These are phyloP conservation scores for Canis aureus DNA, from an alignment of 2,113 vertebrate species.

Conservation along the genomic window DNA sequence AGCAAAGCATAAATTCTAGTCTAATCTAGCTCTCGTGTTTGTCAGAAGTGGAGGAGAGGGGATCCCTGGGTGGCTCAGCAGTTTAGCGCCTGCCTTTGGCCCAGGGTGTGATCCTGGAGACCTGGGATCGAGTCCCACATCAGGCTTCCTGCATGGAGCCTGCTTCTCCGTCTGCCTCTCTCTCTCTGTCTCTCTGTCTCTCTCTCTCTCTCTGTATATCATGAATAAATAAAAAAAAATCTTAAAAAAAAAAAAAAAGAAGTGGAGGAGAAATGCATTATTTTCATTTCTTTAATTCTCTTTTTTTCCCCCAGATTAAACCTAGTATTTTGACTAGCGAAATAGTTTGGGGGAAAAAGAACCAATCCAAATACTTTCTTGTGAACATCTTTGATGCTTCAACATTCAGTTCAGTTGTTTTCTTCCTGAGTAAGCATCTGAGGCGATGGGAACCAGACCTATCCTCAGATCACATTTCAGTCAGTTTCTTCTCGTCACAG, in stretches of 20 bases:
- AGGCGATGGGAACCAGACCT: neutral
- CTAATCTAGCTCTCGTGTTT: neutral
- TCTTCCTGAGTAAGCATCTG: neutral
- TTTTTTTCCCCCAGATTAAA: neutral
- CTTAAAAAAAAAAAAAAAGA: too few species aligned
- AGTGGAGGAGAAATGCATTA: neutral
- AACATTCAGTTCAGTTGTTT: conserved; percentile 1
- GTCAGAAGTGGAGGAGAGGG: neutral
- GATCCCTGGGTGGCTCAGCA: too few species aligned
- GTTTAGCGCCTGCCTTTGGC: too few species aligned
- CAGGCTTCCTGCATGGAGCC: too few species aligned
- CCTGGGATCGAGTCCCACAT: too few species aligned
- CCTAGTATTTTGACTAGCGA: conserved; percentile 45
- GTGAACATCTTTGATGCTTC: conserved; percentile 47
- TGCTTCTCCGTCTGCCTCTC: too few species aligned
- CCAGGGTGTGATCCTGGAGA: too few species aligned
- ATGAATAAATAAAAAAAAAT: too few species aligned
- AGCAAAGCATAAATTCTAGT: conserved; percentile 47
- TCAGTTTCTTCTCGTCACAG: neutral
- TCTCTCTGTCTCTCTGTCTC: too few species aligned
- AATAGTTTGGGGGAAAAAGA: neutral
- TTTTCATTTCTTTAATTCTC: neutral
- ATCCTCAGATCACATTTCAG: neutral
- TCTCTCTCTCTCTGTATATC: too few species aligned
- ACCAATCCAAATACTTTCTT: neutral